These are phyloP conservation scores for Lordiphosa clarofinis DNA, from an alignment of 1,140 invertebrate genomes.

Conservation along the genomic window DNA sequence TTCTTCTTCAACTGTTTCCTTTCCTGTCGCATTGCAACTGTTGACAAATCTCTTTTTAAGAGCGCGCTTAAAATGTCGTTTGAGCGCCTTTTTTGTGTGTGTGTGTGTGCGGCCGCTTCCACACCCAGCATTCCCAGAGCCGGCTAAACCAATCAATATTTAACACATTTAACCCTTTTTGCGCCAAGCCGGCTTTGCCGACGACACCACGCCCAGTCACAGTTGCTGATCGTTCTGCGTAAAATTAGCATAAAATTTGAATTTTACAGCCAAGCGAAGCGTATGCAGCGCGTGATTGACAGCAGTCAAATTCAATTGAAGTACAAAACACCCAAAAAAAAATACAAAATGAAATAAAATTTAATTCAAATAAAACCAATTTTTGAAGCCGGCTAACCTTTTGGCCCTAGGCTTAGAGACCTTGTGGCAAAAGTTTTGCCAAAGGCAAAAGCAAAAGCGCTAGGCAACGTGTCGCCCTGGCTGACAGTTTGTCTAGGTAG, in stretches of 20 bases:
- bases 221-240: constrained; percentile 66
- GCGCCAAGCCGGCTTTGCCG: constrained; percentile 29
- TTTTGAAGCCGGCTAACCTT: constrained; percentile 34
- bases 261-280: constrained; percentile 75
- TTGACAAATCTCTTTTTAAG: constrained; percentile 78
- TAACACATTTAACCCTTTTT: constrained; percentile 71
- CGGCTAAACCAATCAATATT: constrained; percentile 70
- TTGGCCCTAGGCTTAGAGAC: constrained; percentile 42
- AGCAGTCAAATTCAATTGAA: constrained; percentile 78
- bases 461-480: constrained; percentile 55
- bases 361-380: constrained; percentile 76
- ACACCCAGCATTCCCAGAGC: too few relatives aligned
- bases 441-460: constrained; percentile 55
- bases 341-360: constrained; percentile 43
- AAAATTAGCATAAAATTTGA: constrained; percentile 79
- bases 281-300: constrained; percentile 76
- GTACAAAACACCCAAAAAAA: constrained; percentile 22
- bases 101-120: background rate
- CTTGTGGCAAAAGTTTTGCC: constrained; percentile 53
- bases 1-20: background rate
- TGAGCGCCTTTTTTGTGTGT: constrained; percentile 37
- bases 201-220: constrained; percentile 22
- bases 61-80: constrained; percentile 76
- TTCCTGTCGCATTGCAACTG: constrained; percentile 65
- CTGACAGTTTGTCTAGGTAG: constrained; percentile 26